phyloP scores from a whole-genome alignment of 2,797 vertebrate genomes.

The Enteromius unitaeniatus region DNA sequence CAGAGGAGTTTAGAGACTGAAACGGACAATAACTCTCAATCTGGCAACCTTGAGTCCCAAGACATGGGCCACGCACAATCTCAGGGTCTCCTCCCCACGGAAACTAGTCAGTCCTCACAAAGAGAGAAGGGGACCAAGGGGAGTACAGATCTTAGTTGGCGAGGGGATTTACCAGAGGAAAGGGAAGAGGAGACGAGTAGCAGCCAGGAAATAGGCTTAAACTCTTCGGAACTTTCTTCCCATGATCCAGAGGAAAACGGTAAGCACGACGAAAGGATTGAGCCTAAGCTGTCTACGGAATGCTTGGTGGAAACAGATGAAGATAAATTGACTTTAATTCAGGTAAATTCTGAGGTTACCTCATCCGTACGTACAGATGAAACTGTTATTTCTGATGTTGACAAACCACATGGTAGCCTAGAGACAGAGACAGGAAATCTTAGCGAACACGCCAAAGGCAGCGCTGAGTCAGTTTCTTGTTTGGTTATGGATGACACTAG shows the following conservation, averaged over 20 bases:
- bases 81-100: slow-evolving; percentile 54
- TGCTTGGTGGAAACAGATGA: background rate
- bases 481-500: slow-evolving; percentile 1
- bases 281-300: background rate
- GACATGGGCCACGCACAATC: slow-evolving; percentile 56
- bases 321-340: background rate
- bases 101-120: slow-evolving; percentile 46
- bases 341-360: background rate
- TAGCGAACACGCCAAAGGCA: slow-evolving; percentile 10
- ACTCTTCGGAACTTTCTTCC: slow-evolving; percentile 22
- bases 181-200: slow-evolving; percentile 39
- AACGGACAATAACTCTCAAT: slow-evolving; percentile 45
- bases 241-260: background rate
- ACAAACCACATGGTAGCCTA: background rate
- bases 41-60: slow-evolving; percentile 54
- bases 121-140: slow-evolving; percentile 46
- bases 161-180: slow-evolving; percentile 56
- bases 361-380: background rate
- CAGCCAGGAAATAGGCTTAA: slow-evolving; percentile 37
- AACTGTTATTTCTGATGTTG: slow-evolving; percentile 20
- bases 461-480: slow-evolving; percentile 27
- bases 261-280: slow-evolving; percentile 6
- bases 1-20: slow-evolving; percentile 33
- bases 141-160: slow-evolving; percentile 39
- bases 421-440: slow-evolving; percentile 47